Evolutionary conservation across 2,797 vertebrate species (phyloP), one percentile per base, ranked within the genome.

Genomic region (Podargus strigoides): DNA sequence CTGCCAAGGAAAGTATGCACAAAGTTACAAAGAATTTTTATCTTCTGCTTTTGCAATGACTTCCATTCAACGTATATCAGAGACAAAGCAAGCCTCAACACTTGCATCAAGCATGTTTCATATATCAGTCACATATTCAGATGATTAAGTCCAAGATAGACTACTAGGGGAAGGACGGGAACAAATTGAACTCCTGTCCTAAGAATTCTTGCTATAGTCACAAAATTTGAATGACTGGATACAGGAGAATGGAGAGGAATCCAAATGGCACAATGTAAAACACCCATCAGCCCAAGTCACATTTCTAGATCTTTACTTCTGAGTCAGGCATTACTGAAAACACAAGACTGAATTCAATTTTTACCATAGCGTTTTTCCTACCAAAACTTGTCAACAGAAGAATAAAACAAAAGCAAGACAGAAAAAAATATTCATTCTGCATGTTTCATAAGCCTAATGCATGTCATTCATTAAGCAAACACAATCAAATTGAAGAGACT

Each of bases 1-100:
- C 99, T 99, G 87, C 15, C 23, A 78, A 72, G 67, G 8, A 73
- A 87, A 94, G 76, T 3, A 74, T 3, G 27, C 11, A 52, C 0
- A 8, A 42, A 75, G 26, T 36, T 70, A 68, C 60, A 37, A 34
- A 53, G 7, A 22, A 21, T 7, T 10, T 32, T 37, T 36, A 6
- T 21, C 62, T 87, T 52, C 47, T 92, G 63, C 8, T 92, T 92
- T 80, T 69, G 32, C 42, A 75, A 41, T 15, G 8, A 19, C n/a
- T 86, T 87, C 20, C 36, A 67, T 52, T 75, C 53, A 47, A 4
- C 1, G 26, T 7, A 24, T 4, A 49, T 20, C 20, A 66, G 42
- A 80, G 72, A 55, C 0, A 9, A 74, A 58, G 47, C 12, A 74
- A 82, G 34, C 22, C 44, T 85, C 52, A 62, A 30, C 13, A 28